Conservation (phyloP, 2,888 invertebrate species). For the Pecten maximus region DNA sequence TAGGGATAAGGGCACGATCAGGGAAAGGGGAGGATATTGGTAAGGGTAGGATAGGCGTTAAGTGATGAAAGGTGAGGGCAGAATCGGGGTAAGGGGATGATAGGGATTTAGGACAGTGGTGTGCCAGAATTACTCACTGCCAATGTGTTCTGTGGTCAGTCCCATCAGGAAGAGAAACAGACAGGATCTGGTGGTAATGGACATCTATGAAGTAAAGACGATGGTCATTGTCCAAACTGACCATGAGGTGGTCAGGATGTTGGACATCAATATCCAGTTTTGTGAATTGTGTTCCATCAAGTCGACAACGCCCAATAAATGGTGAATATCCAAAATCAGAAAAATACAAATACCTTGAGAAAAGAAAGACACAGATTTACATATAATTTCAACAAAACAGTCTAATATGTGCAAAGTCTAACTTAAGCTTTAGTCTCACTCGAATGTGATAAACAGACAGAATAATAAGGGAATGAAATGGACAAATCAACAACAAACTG, state of each 20-base stretch:
- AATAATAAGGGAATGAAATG: too few species aligned
- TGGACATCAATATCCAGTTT: slow-evolving; percentile 14
- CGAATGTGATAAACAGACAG: too few species aligned
- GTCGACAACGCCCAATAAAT: slow-evolving; percentile 39
- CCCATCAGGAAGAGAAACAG: neutral
- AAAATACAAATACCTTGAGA: slow-evolving; percentile 45
- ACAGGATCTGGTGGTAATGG: neutral
- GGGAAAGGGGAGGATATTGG: too few species aligned
- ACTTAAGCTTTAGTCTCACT: too few species aligned
- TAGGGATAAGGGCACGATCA: too few species aligned
- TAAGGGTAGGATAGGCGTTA: too few species aligned
- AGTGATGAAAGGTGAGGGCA: neutral
- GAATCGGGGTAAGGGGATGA: neutral
- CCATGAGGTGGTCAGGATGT: slow-evolving; percentile 44
- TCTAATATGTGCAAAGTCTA: too few species aligned
- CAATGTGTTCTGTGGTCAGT: slow-evolving; percentile 30
- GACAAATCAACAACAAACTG: too few species aligned
- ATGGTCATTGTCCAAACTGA: slow-evolving; percentile 27
- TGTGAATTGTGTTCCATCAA: slow-evolving; percentile 43
- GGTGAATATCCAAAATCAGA: slow-evolving; percentile 43
- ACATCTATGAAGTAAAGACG: slow-evolving; percentile 40
- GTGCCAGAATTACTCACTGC: neutral
- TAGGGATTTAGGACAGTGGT: neutral
- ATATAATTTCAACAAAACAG: neutral
- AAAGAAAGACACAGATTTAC: neutral